These are phyloP conservation scores for Elephantulus edwardii DNA, from an alignment of 2,113 vertebrate genomes.

Conservation along the genomic window DNA sequence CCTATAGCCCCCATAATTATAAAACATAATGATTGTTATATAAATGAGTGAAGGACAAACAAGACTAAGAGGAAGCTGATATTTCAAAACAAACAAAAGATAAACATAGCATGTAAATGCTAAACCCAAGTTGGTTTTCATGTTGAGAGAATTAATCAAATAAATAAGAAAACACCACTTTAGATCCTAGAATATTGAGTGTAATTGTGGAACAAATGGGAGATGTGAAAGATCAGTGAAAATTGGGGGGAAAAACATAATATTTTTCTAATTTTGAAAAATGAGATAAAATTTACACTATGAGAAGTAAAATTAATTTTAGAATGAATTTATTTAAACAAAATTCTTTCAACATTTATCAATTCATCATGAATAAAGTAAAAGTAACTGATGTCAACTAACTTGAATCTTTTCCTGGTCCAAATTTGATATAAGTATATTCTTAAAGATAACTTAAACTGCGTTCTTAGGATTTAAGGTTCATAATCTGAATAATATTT, in stretches of 20 bases:
- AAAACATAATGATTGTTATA: neutral
- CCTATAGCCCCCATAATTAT: neutral
- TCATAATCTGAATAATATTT: neutral
- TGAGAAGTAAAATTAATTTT: neutral
- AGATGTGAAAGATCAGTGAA: neutral
- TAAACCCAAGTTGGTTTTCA: neutral
- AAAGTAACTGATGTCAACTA: neutral
- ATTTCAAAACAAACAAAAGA: neutral
- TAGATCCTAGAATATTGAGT: neutral
- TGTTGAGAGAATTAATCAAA: neutral
- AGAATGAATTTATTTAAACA: neutral
- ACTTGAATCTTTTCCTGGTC: neutral
- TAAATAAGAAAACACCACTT: neutral
- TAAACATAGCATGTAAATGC: neutral
- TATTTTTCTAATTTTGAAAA: neutral
- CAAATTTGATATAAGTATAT: neutral
- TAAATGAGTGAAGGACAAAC: neutral
- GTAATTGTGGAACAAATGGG: neutral
- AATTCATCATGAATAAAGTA: neutral
- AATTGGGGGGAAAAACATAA: neutral
- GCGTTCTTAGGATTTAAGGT: neutral
- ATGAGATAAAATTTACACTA: neutral
- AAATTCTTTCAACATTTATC: neutral
- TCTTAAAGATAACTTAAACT: neutral
- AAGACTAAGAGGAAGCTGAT: neutral